Percentiles rank a stretch among this genome's conserved stretches.
phyloP scores from a whole-genome alignment of 2,888 invertebrate genomes.

The Apamea monoglypha region DNA sequence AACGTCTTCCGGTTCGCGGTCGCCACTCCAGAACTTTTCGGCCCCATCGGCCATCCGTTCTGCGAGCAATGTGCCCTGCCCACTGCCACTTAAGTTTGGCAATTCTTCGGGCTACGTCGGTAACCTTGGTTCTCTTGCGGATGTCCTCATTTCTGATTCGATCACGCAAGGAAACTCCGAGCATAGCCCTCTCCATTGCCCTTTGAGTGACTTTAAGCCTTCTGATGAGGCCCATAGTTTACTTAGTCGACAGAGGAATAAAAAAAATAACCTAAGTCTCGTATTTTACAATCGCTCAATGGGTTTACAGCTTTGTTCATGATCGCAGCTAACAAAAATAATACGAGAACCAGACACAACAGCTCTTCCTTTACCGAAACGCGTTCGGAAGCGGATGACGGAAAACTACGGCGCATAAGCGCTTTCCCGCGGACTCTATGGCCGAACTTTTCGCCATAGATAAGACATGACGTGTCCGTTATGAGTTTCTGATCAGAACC shows the following conservation, averaged over 20 bases:
- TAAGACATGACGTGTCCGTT: slow-evolving; percentile 87
- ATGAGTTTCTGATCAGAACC: slow-evolving; percentile 85
- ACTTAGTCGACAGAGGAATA: neutral
- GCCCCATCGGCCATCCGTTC: no score
- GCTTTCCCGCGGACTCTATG: slow-evolving; percentile 62
- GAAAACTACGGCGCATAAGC: slow-evolving; percentile 50
- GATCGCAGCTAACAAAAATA: slow-evolving; percentile 24
- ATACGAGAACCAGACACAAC: slow-evolving; percentile 24
- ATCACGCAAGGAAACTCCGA: no score
- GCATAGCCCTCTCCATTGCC: no score
- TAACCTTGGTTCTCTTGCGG: no score
- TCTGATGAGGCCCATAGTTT: no score
- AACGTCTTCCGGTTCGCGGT: no score
- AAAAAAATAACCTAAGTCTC: slow-evolving; percentile 1
- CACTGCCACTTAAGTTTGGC: no score
- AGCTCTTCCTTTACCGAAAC: slow-evolving; percentile 34
- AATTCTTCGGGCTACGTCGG: no score
- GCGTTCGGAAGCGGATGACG: slow-evolving; percentile 42
- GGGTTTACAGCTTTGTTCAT: neutral
- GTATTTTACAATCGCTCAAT: slow-evolving; percentile 1
- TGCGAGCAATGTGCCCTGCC: no score
- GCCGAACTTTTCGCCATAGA: slow-evolving; percentile 79
- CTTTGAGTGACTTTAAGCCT: no score
- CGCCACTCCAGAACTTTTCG: no score
- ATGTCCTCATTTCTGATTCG: no score